Base-by-base conservation (phyloP, 2,797 vertebrate genomes). In the Rhynchotus rufescens region DNA sequence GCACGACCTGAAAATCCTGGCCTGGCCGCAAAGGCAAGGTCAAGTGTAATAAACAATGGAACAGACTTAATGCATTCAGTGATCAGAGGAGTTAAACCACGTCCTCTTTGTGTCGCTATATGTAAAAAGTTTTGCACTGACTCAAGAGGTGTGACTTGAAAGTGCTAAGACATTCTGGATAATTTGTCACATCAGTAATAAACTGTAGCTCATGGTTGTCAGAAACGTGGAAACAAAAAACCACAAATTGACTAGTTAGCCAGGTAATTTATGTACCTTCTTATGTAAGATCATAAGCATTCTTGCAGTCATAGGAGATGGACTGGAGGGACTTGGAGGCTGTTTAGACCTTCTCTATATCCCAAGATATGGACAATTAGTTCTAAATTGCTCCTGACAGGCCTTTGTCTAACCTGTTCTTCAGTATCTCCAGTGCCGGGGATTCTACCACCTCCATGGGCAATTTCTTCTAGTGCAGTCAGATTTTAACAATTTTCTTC, bases 11-110 rank as follows among this genome's bases (percentile, higher is more conserved):
- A 84, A 94, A 94, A 92, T 61, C 80, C 11, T 54, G 68, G 57
- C 75, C 78, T 95, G 75, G 61, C 65, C 86, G 83, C 57, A 77
- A 77, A 88, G 61, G 54, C 80, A 86, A 95, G 95, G 96, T 96
- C 95, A 96, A 68, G 45, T 5, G 0, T 8, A 56, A 73, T 74
- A 80, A 90, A 96, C 93, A 95, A 95, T 88, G 65, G 77, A 80
- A 40, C 0, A 3, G 30, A 80, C 74, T 74, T 74, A 73, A 71
- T 38, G 47, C 84, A 23, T 71, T 87, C 73, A 56, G 67, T 86
- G 82, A 57, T 60, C 61, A 83, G 56, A 64, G 59, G 71, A 80
- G 76, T 84, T 72, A 71, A 84, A 85, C 15, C 23, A 67, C 59
- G 52, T 79, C 20, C 42, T 80, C n/a, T 80, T 57, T 59, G 26